Evolutionary conservation across 2,113 vertebrate species (phyloP), one percentile per base, ranked within the genome.

Genomic region (Eulacestoma nigropectus): DNA sequence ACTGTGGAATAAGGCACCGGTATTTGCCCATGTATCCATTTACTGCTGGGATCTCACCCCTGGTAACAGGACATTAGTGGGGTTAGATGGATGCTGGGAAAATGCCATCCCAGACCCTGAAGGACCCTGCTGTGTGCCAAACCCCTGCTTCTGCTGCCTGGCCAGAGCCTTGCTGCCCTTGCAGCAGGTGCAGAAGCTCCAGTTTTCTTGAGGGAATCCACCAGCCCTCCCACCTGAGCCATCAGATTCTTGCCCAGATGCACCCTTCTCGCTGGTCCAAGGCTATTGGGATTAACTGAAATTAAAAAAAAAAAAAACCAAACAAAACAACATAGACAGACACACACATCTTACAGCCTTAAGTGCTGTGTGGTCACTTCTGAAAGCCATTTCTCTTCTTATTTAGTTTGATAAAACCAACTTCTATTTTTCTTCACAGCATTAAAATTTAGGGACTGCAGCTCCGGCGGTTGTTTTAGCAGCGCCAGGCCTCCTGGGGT

Each of bases 81-180:
- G 18, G 3, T 33, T 69, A 56, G 37, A n/a, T 20, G 13, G 21
- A 20, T 44, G 44, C 44, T 50, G 67, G 41, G 23, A 20, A 88
- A 60, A 64, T 32, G 29, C 42, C 5, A 1, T 80, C 32, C n/a
- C 53, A 53, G 17, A 20, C 41, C 16, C 60, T 1, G 3, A 42
- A 47, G 39, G 52, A 76, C 41, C 13, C 22, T 90, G 7, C 23
- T 0, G 0, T 3, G 1, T 3, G 1, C n/a, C 2, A 2, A 5
- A 4, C 10, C 20, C 10, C 4, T 76, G 32, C 29, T 76, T 52
- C 50, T 85, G 26, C 59, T 91, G 10, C 37, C 50, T 57, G 32
- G 3, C 11, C 50, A 29, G 29, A 81, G 18, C 21, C 30, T 49
- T 0, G 0, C 42, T 82, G 86, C 52, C 11, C 44, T 77, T 62